Conservation (phyloP, 2,888 invertebrate genomes). For the Trachelus iudaicus region DNA sequence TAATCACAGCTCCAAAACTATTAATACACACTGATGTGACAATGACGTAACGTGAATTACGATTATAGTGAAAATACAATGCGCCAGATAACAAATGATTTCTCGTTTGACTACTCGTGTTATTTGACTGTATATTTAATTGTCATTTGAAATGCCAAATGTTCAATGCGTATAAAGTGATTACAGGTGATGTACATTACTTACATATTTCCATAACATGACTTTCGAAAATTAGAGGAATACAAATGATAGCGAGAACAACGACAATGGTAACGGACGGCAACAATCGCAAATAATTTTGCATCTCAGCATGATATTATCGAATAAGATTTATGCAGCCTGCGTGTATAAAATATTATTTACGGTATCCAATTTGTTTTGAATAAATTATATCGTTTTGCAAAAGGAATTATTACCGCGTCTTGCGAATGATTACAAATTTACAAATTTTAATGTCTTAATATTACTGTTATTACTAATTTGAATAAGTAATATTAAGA, state of each 20-base stretch:
- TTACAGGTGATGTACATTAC: conserved; percentile 14
- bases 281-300: conserved; percentile 43
- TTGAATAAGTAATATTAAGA: neutral
- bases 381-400: neutral
- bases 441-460: neutral
- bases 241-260: conserved; percentile 53
- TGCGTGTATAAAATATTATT: neutral
- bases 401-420: neutral
- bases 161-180: neutral
- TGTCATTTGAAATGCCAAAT: neutral
- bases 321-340: neutral
- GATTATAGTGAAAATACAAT: neutral
- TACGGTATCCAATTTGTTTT: neutral
- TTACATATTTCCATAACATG: conserved; percentile 43
- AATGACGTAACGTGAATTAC: neutral
- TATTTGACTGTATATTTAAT: neutral
- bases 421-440: neutral
- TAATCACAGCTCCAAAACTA: neutral
- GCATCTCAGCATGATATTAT: conserved; percentile 37
- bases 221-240: conserved; percentile 46
- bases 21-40: neutral
- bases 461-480: neutral
- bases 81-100: neutral
- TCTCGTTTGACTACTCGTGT: neutral
- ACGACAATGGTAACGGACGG: conserved; percentile 54